Evolutionary conservation across 37 sponge, comb jelly and placozoan species (phyloP), one percentile per base, ranked within the genome.

Genomic region (Cladorhizidae sp.): DNA sequence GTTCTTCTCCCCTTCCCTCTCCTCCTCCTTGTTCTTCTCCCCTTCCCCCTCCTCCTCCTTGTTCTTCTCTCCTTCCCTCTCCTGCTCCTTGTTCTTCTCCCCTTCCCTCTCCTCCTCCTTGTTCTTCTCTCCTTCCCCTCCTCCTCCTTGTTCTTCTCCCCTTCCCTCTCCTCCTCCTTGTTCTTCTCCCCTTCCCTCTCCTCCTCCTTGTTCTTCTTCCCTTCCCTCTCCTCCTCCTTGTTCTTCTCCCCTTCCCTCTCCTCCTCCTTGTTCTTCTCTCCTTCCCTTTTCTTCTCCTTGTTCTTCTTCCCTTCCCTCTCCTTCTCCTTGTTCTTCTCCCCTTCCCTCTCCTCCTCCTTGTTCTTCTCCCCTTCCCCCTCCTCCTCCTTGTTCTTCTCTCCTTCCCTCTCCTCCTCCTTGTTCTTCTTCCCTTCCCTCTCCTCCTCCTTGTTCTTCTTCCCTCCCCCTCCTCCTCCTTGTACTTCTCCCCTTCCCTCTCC

Each of bases 1-100:
- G 40, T 26, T 26, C 49, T 28, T 21, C 18, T 18, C 29, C 51
- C 52, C 35, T 28, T 21, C 52, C 25, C 49, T n/a, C 25, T 40
- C 51, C 52, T 45, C 73, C 20, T 40, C 73, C 52, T 72, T 52
- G 25, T 38, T 25, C 52, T 26, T 52, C 51, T 28, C 73, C 29
- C 42, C 73, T 38, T 40, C 51, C 73, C 18, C 73, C 29, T 38
- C 73, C 73, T 45, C 52, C 73, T 52, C 73, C 20, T 49, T 28
- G 15, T 28, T 28, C 52, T 26, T 18, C 73, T 28, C 73, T 25
- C 25, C 52, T 38, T 28, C 52, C 51, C 42, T 52, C 73, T 58
- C 20, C 75, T 56, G 25, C 38, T 28, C 21, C 57, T 75, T 58
- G 36, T 58, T 5, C 36, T 57, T 39, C 57, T 75, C 58, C 58